Evolutionary conservation across 1,140 invertebrate species (phyloP), one percentile per base, ranked within the genome.

Genomic region (Trachelipus rathkii): DNA sequence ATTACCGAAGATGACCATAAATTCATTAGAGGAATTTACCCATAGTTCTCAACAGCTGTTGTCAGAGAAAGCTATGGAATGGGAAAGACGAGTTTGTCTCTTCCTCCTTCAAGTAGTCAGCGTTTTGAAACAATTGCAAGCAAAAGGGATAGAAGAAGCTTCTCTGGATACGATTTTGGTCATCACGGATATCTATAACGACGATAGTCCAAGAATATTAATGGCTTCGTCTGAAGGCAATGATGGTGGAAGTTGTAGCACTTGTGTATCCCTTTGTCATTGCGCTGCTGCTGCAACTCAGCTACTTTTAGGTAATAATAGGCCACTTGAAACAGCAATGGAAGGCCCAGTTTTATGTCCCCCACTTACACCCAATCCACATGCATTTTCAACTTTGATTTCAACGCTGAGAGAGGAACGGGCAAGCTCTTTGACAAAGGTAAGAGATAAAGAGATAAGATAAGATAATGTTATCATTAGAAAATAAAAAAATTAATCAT

Each of bases 81-180:
- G 78, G 43, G 78, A 82, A 19, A 87, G 86, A 45, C 86, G 89
- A 44, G 86, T 87, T 6, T 89, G 87, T 71, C 92, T 95, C 82
- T 87, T 93, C 50, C 87, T 94, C 84, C 85, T 94, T 69, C 93
- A 95, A 83, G 85, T 94, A 60, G 89, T 94, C 0, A 92, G 92
- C 77, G 91, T 91, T 0, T 84, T 94, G 66, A 94, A 94, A 83
- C 90, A 89, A 82, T 86, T 95, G n/a, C 92, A 94, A 83, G 92
- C 92, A 3, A 89, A 92, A 75, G 92, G 92, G 3, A 89, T 93
- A 21, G 92, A 94, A 82, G 91, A 93, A 82, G 87, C 92, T 13
- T 88, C 91, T 0, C 85, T 89, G 33, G 88, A 88, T 77, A 82
- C 93, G 45, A 89, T 88, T 45, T 89, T 90, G 68, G 89, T 92